Percentiles rank a stretch among this genome's conserved stretches.
These are phyloP conservation scores for Aphrocallistes beatrix DNA, from an alignment of 37 sponge, comb jelly and placozoan genomes.

Conservation along the genomic window DNA sequence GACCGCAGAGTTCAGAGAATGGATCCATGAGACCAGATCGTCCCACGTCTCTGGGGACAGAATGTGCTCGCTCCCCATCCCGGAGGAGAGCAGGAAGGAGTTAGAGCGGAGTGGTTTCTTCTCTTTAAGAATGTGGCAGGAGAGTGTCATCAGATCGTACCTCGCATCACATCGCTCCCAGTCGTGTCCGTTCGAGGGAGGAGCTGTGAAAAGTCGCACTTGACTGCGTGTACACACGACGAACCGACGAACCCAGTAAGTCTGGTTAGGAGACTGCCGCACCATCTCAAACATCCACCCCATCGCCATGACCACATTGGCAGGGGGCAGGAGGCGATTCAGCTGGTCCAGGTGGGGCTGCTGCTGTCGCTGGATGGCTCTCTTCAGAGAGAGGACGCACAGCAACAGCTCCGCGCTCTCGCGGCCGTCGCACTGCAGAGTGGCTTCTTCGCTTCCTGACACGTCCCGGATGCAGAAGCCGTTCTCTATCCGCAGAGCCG, in stretches of 20 bases:
- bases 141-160: not conserved
- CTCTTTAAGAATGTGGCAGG: not conserved
- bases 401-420: not conserved
- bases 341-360: not conserved
- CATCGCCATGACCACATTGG: not conserved
- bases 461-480: not conserved
- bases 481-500: not conserved
- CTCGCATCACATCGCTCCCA: not conserved
- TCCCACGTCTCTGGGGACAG: not conserved
- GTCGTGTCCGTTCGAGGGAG: not conserved
- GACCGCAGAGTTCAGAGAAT: not conserved
- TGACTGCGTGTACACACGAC: not conserved
- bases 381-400: not conserved
- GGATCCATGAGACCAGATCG: not conserved
- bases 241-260: not conserved
- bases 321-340: not conserved
- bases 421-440: not conserved
- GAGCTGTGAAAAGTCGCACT: not conserved
- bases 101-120: not conserved
- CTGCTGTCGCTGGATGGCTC: not conserved
- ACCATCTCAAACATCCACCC: not conserved
- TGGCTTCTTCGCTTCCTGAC: not conserved
- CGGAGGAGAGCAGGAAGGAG: not conserved
- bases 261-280: not conserved
- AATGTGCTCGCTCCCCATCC: not conserved